Evolutionary conservation across 1,140 invertebrate genomes (phyloP).

Genomic region (Cydia strobilella): DNA sequence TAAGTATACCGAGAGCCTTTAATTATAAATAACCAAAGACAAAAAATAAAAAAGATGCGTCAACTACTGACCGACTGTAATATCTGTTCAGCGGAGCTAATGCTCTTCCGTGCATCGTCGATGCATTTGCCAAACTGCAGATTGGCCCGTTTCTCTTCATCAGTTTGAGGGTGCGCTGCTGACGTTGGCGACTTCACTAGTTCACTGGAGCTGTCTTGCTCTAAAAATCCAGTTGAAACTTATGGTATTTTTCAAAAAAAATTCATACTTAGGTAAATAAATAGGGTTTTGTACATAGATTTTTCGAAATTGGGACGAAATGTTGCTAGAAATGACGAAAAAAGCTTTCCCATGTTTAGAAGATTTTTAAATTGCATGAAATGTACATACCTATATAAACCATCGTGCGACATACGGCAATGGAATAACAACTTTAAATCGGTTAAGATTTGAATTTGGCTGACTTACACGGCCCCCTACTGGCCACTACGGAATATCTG

Average conservation of each 20-base stretch:
- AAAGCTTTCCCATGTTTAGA: too few species aligned
- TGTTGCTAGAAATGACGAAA: too few species aligned
- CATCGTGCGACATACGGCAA: too few species aligned
- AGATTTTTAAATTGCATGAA: too few species aligned
- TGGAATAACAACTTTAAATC: too few species aligned
- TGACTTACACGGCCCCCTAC: too few species aligned
- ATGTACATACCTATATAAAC: too few species aligned
- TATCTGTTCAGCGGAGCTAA: conserved; percentile 37
- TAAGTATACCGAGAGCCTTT: too few species aligned
- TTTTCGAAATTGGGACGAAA: too few species aligned
- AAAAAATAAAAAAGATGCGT: background rate
- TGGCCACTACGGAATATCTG: too few species aligned
- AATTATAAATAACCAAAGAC: background rate
- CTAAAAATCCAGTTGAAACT: background rate
- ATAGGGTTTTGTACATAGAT: too few species aligned
- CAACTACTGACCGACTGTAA: conserved; percentile 39
- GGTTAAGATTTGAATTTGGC: too few species aligned
- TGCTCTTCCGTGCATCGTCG: conserved; percentile 34
- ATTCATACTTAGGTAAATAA: background rate
- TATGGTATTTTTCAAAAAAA: background rate
- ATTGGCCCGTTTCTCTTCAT: conserved; percentile 35
- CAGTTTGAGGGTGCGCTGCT: background rate
- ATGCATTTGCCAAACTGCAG: conserved; percentile 38
- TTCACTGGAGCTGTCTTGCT: background rate
- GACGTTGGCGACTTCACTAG: background rate